Evolutionary conservation across 23 tunicate genomes (phyloP).

Genomic region (Oikopleura dioica): DNA sequence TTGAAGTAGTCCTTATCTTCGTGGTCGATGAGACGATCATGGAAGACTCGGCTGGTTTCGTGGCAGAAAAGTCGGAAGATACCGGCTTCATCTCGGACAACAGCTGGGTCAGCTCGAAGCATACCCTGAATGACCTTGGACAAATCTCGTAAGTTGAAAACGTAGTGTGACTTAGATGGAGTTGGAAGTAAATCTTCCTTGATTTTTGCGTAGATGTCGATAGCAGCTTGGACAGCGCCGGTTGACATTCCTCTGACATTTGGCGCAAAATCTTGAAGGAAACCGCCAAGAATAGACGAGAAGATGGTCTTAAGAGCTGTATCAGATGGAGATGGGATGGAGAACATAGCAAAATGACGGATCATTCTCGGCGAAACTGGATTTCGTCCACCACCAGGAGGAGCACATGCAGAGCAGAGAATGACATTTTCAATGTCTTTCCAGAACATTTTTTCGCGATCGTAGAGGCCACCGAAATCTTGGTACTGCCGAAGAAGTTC

Average conservation of each 20-base stretch:
- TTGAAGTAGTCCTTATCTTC: slow-evolving; percentile 86
- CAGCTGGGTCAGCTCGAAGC: slow-evolving; percentile 74
- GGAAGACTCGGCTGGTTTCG: slow-evolving; percentile 89
- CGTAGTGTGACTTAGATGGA: slow-evolving; percentile 98
- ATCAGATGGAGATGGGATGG: slow-evolving; percentile 82
- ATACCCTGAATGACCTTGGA: slow-evolving; percentile 91
- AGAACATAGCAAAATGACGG: slow-evolving; percentile 93
- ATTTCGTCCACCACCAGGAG: slow-evolving; percentile 99
- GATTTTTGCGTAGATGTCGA: slow-evolving; percentile 85
- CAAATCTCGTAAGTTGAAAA: slow-evolving; percentile 85
- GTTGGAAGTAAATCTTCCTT: slow-evolving; percentile 94
- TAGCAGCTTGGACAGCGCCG: slow-evolving; percentile 78
- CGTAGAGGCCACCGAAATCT: slow-evolving; percentile 96
- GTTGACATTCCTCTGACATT: slow-evolving; percentile 49
- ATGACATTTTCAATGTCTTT: slow-evolving; percentile 95
- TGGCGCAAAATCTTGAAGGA: slow-evolving; percentile 55
- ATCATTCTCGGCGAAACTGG: slow-evolving; percentile 86
- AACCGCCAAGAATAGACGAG: slow-evolving; percentile 28
- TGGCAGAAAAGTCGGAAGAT: slow-evolving; percentile 90
- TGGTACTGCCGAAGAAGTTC: slow-evolving; percentile 91
- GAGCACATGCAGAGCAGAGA: slow-evolving; percentile 95
- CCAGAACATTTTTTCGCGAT: slow-evolving; percentile 95
- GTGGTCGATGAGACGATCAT: slow-evolving; percentile 89
- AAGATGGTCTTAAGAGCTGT: slow-evolving; percentile 72
- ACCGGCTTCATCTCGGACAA: slow-evolving; percentile 58